These are phyloP conservation scores for Lasaia peninsularis DNA, from an alignment of 1,140 invertebrate genomes.

Conservation along the genomic window DNA sequence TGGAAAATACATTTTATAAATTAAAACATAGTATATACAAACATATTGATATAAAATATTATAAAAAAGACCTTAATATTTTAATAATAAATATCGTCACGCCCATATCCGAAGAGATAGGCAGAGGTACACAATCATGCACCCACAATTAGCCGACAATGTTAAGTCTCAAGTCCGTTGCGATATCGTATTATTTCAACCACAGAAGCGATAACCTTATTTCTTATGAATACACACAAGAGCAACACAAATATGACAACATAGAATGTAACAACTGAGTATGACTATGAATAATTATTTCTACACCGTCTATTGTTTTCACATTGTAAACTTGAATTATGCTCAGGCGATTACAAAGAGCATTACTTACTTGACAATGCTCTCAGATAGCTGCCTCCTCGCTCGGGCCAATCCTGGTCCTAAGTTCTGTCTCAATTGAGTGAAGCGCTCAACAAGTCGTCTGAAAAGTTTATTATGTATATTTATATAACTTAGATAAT, in stretches of 20 bases:
- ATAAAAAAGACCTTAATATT: no score
- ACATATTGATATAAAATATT: background rate
- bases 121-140: no score
- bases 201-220: no score
- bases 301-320: no score
- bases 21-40: background rate
- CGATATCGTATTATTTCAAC: no score
- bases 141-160: no score
- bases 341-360: no score
- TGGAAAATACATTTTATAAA: constrained; percentile 30
- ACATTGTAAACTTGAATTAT: no score
- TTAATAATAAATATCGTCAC: no score
- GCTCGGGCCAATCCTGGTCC: constrained; percentile 79
- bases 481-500: background rate
- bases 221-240: no score
- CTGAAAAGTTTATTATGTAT: constrained; percentile 45
- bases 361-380: constrained; percentile 85
- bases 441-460: constrained; percentile 90
- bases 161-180: no score
- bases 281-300: background rate
- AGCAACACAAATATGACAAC: background rate
- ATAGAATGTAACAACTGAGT: background rate
- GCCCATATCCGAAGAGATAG: no score
- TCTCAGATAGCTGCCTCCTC: constrained; percentile 83
- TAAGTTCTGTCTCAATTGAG: constrained; percentile 85